Conservation (phyloP, 2,113 vertebrate species). For the Glaucomys volans region DNA sequence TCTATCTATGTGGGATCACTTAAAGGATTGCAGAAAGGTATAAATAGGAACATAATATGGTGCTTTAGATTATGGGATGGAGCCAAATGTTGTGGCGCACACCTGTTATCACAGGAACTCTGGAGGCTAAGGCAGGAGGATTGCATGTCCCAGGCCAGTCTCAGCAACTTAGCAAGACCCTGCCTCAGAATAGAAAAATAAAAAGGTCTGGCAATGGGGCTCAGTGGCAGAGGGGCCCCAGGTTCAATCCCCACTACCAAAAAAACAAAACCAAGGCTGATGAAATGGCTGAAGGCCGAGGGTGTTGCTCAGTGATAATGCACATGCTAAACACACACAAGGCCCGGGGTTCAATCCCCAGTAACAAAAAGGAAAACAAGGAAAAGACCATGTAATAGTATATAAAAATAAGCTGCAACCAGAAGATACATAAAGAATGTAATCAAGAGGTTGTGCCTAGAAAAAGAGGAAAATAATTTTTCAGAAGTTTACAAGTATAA, state of each 20-base stretch:
- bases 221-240: no score
- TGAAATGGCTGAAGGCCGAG: not conserved
- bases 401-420: not conserved
- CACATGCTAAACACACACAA: not conserved
- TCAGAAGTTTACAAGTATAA: not conserved
- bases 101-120: no score
- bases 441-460: not conserved
- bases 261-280: not conserved
- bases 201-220: no score
- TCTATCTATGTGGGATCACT: not conserved
- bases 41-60: not conserved
- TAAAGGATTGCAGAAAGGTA: not conserved
- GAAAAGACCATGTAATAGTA: not conserved
- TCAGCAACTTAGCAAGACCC: no score
- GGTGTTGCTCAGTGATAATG: not conserved
- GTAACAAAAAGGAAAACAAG: not conserved
- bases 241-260: no score
- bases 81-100: not conserved
- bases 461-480: conserved; percentile 32
- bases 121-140: no score
- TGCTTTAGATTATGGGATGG: not conserved
- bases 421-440: not conserved
- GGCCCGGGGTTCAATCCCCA: not conserved
- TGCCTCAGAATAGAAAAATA: no score
- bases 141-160: no score